phyloP scores from a whole-genome alignment of 2,797 vertebrate species.

The Oryzias sinensis region DNA sequence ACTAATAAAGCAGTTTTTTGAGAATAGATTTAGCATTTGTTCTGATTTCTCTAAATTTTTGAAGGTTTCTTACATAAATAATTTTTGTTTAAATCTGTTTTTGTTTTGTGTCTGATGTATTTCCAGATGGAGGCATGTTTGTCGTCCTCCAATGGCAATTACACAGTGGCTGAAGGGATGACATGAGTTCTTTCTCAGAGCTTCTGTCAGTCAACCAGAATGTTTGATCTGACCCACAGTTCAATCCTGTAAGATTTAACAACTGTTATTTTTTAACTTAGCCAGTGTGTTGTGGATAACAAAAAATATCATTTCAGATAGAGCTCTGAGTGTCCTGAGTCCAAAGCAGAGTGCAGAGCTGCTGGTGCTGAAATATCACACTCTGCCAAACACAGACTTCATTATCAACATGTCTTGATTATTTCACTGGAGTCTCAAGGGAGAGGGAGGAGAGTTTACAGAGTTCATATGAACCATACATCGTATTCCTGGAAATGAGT shows the following conservation, averaged over 20 bases:
- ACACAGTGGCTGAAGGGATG: conserved; percentile 55
- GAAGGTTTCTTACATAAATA: too few species aligned
- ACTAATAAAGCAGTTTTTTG: too few species aligned
- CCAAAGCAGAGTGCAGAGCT: conserved; percentile 60
- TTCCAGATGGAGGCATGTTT: neutral
- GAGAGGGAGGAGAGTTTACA: conserved; percentile 12
- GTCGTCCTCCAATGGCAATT: conserved; percentile 42
- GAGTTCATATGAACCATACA: conserved; percentile 56
- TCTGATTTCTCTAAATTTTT: too few species aligned
- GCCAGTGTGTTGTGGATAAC: too few species aligned
- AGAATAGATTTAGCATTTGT: too few species aligned
- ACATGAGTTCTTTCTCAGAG: conserved; percentile 64
- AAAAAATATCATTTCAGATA: too few species aligned
- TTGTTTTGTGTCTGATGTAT: too few species aligned
- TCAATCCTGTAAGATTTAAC: conserved; percentile 57
- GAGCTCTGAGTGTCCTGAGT: conserved; percentile 37
- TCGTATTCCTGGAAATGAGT: too few species aligned
- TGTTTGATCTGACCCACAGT: conserved; percentile 57
- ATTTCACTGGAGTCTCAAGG: conserved; percentile 5
- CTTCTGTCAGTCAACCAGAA: conserved; percentile 38
- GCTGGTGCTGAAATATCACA: conserved; percentile 38
- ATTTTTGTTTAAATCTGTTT: too few species aligned
- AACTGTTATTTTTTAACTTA: too few species aligned
- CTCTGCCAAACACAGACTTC: conserved; percentile 26
- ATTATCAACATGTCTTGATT: too few species aligned